Conservation (phyloP, 2,888 invertebrate species). For the Masnerella sp. region DNA sequence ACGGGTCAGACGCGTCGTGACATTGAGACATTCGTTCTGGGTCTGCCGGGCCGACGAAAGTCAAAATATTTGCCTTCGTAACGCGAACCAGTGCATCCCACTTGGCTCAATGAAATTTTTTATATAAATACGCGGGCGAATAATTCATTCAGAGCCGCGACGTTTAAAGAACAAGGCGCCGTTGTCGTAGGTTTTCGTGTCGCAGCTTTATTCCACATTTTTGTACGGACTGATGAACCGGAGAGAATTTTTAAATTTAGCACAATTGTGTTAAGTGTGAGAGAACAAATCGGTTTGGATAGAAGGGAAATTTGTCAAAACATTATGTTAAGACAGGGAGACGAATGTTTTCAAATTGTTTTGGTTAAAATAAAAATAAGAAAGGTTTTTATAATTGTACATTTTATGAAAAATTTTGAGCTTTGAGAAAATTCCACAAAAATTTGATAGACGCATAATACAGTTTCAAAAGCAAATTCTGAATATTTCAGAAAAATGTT, state of each 20-base stretch:
- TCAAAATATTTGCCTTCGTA: slow-evolving; percentile 50
- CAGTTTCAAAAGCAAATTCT: too few species aligned
- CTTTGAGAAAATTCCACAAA: too few species aligned
- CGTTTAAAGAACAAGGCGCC: slow-evolving; percentile 12
- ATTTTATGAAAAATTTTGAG: too few species aligned
- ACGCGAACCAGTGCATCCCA: slow-evolving; percentile 35
- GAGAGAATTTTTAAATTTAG: not conserved
- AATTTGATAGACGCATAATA: too few species aligned
- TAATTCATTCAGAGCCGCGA: slow-evolving; percentile 37
- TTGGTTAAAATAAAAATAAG: too few species aligned
- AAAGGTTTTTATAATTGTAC: too few species aligned
- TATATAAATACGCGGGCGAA: slow-evolving; percentile 31
- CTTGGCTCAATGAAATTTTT: slow-evolving; percentile 43
- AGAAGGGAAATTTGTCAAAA: too few species aligned
- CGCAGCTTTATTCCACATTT: slow-evolving; percentile 7
- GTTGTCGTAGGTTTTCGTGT: slow-evolving; percentile 29
- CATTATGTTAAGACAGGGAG: too few species aligned
- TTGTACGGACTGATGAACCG: not conserved
- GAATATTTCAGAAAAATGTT: too few species aligned
- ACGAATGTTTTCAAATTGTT: too few species aligned
- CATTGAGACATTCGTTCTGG: slow-evolving; percentile 36
- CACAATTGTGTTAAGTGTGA: not conserved
- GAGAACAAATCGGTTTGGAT: too few species aligned
- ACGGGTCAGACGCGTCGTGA: slow-evolving; percentile 38
- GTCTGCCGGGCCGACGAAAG: slow-evolving; percentile 44